Conservation (phyloP, 2,113 vertebrate species). For the Haemorhous mexicanus region DNA sequence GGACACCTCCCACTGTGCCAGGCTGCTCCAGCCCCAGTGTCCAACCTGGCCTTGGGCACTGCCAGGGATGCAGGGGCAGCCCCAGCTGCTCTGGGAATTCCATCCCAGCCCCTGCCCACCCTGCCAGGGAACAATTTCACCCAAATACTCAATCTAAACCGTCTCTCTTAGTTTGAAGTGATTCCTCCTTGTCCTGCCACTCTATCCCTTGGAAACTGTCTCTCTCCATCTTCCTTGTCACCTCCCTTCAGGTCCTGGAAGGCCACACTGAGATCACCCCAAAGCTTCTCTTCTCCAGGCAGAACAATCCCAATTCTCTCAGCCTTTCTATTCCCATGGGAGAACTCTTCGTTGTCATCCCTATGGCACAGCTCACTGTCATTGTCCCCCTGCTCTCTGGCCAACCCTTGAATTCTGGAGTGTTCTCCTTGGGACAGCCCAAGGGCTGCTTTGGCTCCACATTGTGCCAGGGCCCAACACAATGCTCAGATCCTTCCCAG, state of each 20-base stretch:
- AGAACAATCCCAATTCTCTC: neutral
- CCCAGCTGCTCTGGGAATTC: neutral
- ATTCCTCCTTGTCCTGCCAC: neutral
- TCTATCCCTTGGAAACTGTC: neutral
- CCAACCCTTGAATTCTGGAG: neutral
- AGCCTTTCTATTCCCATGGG: neutral
- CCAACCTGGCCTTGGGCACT: neutral
- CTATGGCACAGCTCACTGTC: neutral
- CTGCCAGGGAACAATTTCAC: neutral
- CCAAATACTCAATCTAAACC: neutral
- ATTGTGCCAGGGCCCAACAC: neutral
- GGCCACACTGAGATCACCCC: neutral
- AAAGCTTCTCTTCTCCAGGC: neutral
- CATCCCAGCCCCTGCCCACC: neutral
- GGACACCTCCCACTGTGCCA: neutral
- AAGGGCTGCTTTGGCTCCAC: neutral
- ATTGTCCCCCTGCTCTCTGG: neutral
- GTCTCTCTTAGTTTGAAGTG: fast-evolving
- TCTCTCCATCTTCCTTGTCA: neutral
- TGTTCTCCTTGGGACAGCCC: no score
- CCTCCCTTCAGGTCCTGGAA: neutral
- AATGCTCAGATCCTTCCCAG: neutral
- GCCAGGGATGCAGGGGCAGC: neutral
- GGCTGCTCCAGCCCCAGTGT: neutral
- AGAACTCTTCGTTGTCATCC: neutral